Conservation (phyloP, 2,113 vertebrate genomes). For the Camarhynchus parvulus region DNA sequence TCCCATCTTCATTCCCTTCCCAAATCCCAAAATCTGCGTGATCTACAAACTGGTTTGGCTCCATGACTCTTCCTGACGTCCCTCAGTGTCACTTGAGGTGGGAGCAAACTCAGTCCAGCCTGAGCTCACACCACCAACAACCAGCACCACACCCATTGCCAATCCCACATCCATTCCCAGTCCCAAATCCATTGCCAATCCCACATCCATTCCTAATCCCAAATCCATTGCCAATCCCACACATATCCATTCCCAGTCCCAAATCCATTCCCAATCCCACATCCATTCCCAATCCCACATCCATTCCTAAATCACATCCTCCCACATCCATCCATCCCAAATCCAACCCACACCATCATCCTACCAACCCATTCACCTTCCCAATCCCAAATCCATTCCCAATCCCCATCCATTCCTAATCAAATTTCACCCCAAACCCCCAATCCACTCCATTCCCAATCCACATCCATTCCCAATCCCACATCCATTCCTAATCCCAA, state of each 20-base stretch:
- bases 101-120: accelerated
- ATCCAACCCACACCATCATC: too few relatives aligned
- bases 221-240: accelerated
- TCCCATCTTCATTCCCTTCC: background rate
- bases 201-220: accelerated
- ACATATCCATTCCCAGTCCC: accelerated
- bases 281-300: accelerated
- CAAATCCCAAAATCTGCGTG: accelerated
- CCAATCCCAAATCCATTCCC: accelerated
- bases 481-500: accelerated
- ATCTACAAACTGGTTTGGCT: background rate
- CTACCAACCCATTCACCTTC: too few relatives aligned
- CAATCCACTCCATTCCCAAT: accelerated
- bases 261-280: accelerated
- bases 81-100: background rate
- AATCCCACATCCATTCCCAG: accelerated
- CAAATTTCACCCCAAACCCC: too few relatives aligned
- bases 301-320: too few relatives aligned
- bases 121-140: accelerated
- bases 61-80: accelerated
- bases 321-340: accelerated
- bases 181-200: accelerated
- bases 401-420: background rate
- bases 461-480: accelerated
- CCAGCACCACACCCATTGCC: background rate